Base-by-base conservation (phyloP, 2,797 vertebrate species). In the Pangasius mekongensis region DNA sequence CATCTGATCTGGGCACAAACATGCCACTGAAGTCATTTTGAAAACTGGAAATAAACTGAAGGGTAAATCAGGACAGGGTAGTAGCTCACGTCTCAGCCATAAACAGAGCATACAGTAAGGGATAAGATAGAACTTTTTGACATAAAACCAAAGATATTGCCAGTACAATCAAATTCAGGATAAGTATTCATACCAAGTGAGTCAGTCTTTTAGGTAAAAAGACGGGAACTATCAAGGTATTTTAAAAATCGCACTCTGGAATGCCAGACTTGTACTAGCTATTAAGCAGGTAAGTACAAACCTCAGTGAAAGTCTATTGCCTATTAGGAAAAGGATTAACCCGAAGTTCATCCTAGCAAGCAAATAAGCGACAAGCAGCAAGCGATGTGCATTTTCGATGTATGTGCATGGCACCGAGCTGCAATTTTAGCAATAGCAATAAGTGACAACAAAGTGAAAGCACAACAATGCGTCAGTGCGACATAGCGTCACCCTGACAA, bases 11-110 rank as follows among this genome's bases (percentile, higher is more conserved):
- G 27, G 62, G 27, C 39, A 16, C 62, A 43, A 77, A 77, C 36
- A 36, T 22, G 52, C 52, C 18, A 33, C 62, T 47, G 39, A 24
- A 14, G 83, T 73, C 33, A 33, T 49, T 33, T 1, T 43, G 18
- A 36, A 83, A 80, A 60, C 24, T 27, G 47, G 30, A 88, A 49
- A 84, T 33, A 54, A 85, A 56, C 16, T n/a, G 20, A 83, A 14
- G 83, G 47, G 20, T 16, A 56, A 71, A 71, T 56, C 30, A 27
- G 66, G 66, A 36, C 66, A 83, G 27, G 13, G 11, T 83, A 22
- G 60, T 5, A 83, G 60, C 49, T 83, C 7, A 69, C 2, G 3
- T 36, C 64, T 33, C 2, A 8, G 24, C 14, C n/a, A 64, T 83
- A 39, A 82, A 39, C 80, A 13, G 8, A 66, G 4, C 39, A 16